Evolutionary conservation across 2,113 vertebrate genomes (phyloP), one percentile per base, ranked within the genome.

Genomic region (Gorsachius goisagi): DNA sequence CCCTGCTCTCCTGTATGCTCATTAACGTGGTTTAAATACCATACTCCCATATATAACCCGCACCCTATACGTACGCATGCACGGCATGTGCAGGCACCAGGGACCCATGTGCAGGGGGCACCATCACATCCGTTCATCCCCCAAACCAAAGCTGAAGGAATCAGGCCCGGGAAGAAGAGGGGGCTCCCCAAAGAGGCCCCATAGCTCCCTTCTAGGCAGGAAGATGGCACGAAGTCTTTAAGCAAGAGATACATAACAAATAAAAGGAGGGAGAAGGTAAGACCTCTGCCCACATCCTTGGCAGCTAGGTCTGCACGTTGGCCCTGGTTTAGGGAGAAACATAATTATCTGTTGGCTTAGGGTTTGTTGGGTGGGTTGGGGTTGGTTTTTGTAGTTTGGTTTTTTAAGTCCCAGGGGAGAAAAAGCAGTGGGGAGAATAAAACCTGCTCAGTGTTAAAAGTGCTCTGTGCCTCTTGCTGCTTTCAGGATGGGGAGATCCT

Each of bases 21-120:
- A 30, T 95, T 97, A 98, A 96, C 9, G 16, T 66, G 88, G 75
- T 89, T 95, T 97, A 89, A 97, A 96, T 67, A 91, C 64, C 64
- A 56, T 37, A 50, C 80, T 95, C 72, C 88, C 76, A 23, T 32
- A 39, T 47, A 68, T 66, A 92, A 90, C 87, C 73, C 16, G 8
- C 41, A 90, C 89, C 79, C 94, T 78, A 23, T 8, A 79, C 0
- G 24, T 18, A 88, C 37, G 50, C 20, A 49, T 2, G 3, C 39
- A 11, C 0, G 0, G 35, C 64, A 63, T 5, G 9, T 9, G 33
- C 39, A 37, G 56, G 39, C 28, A 6, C 63, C 0, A 1, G 4
- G 52, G 74, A 85, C 74, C 44, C 8, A 2, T 1, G 8, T 9
- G 18, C 2, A 2, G 9, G 23, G 63, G 47, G 22, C 17, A 82